Percentiles rank a stretch among this genome's conserved stretches.
These are phyloP conservation scores for Coranthus polyacanthus DNA, from an alignment of 2,797 vertebrate genomes.

Conservation along the genomic window DNA sequence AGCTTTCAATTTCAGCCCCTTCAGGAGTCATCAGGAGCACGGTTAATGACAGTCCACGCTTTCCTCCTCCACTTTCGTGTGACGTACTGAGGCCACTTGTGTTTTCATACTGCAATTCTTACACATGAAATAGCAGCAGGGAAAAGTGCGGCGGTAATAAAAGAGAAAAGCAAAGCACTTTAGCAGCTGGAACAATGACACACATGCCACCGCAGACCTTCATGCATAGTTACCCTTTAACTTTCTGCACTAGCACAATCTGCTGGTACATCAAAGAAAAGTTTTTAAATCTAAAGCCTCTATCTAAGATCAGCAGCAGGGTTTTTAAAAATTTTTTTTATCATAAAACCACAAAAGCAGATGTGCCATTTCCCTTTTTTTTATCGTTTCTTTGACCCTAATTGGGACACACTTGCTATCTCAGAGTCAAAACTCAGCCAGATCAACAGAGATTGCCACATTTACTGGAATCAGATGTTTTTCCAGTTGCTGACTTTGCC, in stretches of 20 bases:
- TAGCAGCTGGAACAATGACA: conserved; percentile 57
- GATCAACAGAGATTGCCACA: not conserved
- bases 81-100: conserved; percentile 41
- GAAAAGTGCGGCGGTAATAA: conserved; percentile 38
- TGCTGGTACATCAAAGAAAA: conserved; percentile 23
- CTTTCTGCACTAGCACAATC: conserved; percentile 13
- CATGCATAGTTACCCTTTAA: conserved; percentile 26
- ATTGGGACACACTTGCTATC: not conserved
- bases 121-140: conserved; percentile 30
- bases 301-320: not conserved
- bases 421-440: not conserved
- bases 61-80: conserved; percentile 49
- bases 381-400: conserved; percentile 5
- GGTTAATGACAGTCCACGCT: conserved; percentile 45
- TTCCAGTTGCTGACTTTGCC: no score
- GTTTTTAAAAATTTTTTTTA: conserved; percentile 16
- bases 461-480: no score
- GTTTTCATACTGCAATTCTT: conserved; percentile 52
- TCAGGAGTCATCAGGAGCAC: conserved; percentile 41
- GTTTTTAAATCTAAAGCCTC: conserved; percentile 1
- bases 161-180: conserved; percentile 38
- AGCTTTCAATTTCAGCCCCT: conserved; percentile 48
- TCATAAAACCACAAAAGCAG: conserved; percentile 14
- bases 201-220: conserved; percentile 36
- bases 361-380: not conserved